Conservation (phyloP, 2,797 vertebrate genomes). For the Galaxias olidus region DNA sequence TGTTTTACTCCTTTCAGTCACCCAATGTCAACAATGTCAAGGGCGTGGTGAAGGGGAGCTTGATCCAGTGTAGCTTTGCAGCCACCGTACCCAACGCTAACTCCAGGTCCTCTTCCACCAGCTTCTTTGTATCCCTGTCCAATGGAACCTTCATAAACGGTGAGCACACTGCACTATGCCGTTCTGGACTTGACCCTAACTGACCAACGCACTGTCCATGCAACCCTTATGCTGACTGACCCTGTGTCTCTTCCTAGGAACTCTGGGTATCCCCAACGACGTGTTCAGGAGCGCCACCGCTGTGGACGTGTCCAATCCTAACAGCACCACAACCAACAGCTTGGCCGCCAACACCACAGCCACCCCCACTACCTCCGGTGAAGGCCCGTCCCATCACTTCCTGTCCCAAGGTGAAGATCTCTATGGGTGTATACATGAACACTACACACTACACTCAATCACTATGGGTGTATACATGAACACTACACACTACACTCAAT, state of each 20-base stretch:
- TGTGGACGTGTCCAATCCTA: neutral
- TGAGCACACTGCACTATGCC: neutral
- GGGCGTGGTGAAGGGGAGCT: neutral
- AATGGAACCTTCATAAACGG: neutral
- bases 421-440: too few relatives aligned
- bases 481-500: too few relatives aligned
- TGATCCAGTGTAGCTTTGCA: neutral
- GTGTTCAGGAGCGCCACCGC: neutral
- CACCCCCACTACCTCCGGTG: neutral
- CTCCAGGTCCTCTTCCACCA: neutral
- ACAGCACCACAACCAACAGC: neutral
- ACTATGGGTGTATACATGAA: too few relatives aligned
- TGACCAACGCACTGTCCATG: neutral
- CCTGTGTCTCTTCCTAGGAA: neutral
- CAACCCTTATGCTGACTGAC: neutral
- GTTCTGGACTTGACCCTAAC: neutral
- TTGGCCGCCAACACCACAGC: neutral
- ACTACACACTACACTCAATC: too few relatives aligned
- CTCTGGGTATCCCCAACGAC: rapidly evolving
- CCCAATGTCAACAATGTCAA: neutral
- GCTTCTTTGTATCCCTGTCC: neutral
- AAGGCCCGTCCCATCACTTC: neutral
- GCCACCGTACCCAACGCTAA: neutral
- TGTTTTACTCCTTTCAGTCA: neutral
- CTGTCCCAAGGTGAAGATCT: constrained; percentile 3